Conservation (phyloP, 2,797 vertebrate species). For the Pygocentrus nattereri region DNA sequence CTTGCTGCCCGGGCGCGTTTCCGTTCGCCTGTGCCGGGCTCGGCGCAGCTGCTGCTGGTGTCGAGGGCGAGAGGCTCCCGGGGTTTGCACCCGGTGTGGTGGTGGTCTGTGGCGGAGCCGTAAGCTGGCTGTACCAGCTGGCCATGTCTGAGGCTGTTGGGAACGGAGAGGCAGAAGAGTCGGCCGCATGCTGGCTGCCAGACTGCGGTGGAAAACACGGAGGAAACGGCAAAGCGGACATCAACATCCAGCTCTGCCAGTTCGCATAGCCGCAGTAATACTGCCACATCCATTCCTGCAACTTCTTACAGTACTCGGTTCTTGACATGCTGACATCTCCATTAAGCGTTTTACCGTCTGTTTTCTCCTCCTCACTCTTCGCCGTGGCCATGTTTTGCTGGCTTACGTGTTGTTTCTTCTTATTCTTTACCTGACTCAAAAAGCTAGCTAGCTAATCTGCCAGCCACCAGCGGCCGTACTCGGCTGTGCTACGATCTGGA, state of each 20-base stretch:
- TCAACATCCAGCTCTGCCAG: slow-evolving; percentile 84
- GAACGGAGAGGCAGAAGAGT: slow-evolving; percentile 52
- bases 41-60: slow-evolving; percentile 44
- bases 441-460: slow-evolving; percentile 39
- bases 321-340: slow-evolving; percentile 52
- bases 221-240: slow-evolving; percentile 66
- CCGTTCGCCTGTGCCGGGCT: slow-evolving; percentile 70
- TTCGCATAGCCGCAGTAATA: slow-evolving; percentile 86
- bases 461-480: slow-evolving; percentile 30
- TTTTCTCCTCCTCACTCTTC: slow-evolving; percentile 17
- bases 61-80: slow-evolving; percentile 48
- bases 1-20: slow-evolving; percentile 71
- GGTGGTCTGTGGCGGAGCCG: slow-evolving; percentile 51
- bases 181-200: slow-evolving; percentile 56
- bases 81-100: slow-evolving; percentile 55
- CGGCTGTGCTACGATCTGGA: slow-evolving; percentile 27
- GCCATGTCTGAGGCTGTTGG: slow-evolving; percentile 61
- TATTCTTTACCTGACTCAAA: not conserved
- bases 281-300: slow-evolving; percentile 94
- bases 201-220: slow-evolving; percentile 56
- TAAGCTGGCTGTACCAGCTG: slow-evolving; percentile 65
- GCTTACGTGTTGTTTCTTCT: not conserved
- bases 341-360: slow-evolving; percentile 26
- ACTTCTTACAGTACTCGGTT: slow-evolving; percentile 84
- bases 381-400: slow-evolving; percentile 48